These are phyloP conservation scores for Himalopsyche kuldschensis DNA, from an alignment of 2,888 invertebrate genomes.

Conservation along the genomic window DNA sequence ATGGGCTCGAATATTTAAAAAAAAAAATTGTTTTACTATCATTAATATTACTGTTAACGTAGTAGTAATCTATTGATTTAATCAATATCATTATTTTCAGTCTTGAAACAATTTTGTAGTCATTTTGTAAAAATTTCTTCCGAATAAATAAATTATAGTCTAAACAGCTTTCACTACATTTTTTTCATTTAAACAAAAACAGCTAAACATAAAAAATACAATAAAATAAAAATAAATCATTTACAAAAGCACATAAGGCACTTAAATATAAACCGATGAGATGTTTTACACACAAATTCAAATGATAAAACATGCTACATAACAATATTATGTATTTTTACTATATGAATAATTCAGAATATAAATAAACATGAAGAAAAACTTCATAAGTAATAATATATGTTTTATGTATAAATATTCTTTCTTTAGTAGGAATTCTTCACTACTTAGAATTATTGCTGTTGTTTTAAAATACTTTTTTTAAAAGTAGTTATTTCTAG, in stretches of 20 bases:
- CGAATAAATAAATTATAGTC: slow-evolving; percentile 38
- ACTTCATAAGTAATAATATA: neutral
- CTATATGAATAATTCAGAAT: neutral
- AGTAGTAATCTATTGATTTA: slow-evolving; percentile 22
- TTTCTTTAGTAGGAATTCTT: neutral
- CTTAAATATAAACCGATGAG: neutral
- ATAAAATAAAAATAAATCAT: slow-evolving; percentile 5
- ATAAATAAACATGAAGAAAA: neutral
- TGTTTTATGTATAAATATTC: neutral
- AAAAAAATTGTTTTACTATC: slow-evolving; percentile 9
- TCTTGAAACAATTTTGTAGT: slow-evolving; percentile 42
- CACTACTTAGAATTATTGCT: neutral
- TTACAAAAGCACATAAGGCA: neutral
- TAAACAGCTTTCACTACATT: slow-evolving; percentile 12
- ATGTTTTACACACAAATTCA: neutral
- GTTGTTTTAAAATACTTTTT: neutral
- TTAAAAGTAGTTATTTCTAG: neutral
- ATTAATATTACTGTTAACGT: slow-evolving; percentile 11
- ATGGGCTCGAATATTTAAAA: slow-evolving; percentile 7
- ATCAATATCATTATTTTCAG: slow-evolving; percentile 34
- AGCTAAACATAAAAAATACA: neutral
- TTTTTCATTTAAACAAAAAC: slow-evolving; percentile 5
- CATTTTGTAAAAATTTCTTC: slow-evolving; percentile 37
- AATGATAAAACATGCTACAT: neutral
- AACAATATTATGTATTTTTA: neutral